These are phyloP conservation scores for Phalanger gymnotis DNA, from an alignment of 2,797 vertebrate genomes.

Conservation along the genomic window DNA sequence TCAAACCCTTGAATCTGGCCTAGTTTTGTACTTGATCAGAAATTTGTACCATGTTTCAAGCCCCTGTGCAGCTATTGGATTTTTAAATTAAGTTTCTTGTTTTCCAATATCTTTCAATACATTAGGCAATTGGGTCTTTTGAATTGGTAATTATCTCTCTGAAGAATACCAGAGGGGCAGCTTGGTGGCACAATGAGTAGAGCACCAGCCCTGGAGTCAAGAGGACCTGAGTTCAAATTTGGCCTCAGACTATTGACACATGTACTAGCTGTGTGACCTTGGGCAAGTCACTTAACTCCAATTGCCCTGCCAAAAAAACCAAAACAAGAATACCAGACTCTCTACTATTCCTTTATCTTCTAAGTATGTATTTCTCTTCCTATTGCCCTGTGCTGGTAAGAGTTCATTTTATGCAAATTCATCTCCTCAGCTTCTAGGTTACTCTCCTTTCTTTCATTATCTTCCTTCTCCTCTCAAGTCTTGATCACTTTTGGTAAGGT, in stretches of 20 bases:
- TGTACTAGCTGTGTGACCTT: too few species aligned
- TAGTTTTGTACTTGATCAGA: conserved; percentile 34
- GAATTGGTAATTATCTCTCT: conserved; percentile 9
- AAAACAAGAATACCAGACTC: not conserved
- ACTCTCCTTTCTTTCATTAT: conserved; percentile 71
- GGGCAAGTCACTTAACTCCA: too few species aligned
- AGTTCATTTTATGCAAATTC: conserved; percentile 64
- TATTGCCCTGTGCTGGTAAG: conserved; percentile 40
- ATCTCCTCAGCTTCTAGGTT: conserved; percentile 71
- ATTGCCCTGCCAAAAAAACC: too few species aligned
- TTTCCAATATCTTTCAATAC: conserved; percentile 26
- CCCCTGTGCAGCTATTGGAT: conserved; percentile 9
- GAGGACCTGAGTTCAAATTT: too few species aligned
- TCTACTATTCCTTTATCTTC: conserved; percentile 11
- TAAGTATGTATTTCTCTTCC: conserved; percentile 8
- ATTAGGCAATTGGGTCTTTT: not conserved
- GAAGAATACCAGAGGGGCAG: not conserved
- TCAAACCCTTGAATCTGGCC: not conserved
- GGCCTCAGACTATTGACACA: too few species aligned
- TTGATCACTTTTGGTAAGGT: conserved; percentile 63
- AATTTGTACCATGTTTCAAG: conserved; percentile 22
- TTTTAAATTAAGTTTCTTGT: conserved; percentile 4
- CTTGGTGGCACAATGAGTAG: too few species aligned
- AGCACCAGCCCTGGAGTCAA: too few species aligned
- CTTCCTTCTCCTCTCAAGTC: conserved; percentile 59